Evolutionary conservation across 2,113 vertebrate genomes (phyloP), one percentile per base, ranked within the genome.

Genomic region (Mugil cephalus): DNA sequence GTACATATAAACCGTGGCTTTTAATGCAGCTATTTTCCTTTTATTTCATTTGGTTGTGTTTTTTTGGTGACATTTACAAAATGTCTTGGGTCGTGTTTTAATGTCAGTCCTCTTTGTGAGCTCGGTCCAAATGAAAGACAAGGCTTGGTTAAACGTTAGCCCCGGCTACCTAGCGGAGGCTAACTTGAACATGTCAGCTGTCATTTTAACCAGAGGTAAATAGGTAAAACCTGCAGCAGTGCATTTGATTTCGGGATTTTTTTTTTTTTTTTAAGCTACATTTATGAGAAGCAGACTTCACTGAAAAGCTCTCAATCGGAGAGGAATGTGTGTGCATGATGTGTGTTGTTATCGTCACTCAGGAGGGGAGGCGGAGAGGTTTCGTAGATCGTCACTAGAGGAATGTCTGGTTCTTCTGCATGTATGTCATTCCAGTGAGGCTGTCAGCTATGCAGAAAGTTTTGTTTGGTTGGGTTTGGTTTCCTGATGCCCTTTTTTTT

Each of bases 331-430:
- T 63, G 50, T 42, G 47, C 19, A n/a, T n/a, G n/a, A n/a, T n/a
- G 52, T 38, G 47, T 21, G 47, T 30, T 75, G 69, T 64, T 69
- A 64, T 82, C 38, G 36, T 51, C n/a, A n/a, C n/a, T n/a, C 19
- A 42, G 11, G 40, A 24, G 12, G 10, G 47, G 59, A 69, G 83
- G 45, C 9, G 62, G 61, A 39, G 36, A 76, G 64, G 67, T 83
- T 84, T 85, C 18, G 35, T 52, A 18, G 60, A 47, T 34, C 34
- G 10, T 69, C 53, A 40, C 5, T 14, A 54, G 85, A 43, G 54
- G 87, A 83, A 45, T 52, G 53, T 70, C 91, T 62, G 83, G 91
- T 91, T 93, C 77, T 73, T 58, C 89, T 84, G 72, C 91, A 88
- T 92, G 77, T 61, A 21, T 88, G 54, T 19, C 69, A 93, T 93